Conservation (phyloP, 2,888 invertebrate genomes). For the Acleris sparsana region DNA sequence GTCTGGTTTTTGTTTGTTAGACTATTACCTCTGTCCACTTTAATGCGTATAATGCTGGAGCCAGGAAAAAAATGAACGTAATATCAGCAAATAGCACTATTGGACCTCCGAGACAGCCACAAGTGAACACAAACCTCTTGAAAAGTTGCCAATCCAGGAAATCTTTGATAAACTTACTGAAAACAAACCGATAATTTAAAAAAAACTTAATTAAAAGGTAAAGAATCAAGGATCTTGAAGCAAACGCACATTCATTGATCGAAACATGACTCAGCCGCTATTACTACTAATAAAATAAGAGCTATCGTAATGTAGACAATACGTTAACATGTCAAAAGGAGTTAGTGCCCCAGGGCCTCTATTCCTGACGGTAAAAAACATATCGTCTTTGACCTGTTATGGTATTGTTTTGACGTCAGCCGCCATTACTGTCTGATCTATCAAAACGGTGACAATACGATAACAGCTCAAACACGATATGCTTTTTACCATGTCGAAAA, state of each 20-base stretch:
- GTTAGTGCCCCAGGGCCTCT: too few species aligned
- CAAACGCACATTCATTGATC: not conserved
- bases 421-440: too few species aligned
- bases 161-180: conserved; percentile 12
- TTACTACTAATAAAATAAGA: too few species aligned
- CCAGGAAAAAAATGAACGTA: conserved; percentile 80
- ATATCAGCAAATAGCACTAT: conserved; percentile 79
- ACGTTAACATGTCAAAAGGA: too few species aligned
- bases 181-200: not conserved
- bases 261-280: too few species aligned
- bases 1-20: not conserved
- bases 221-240: not conserved
- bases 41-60: conserved; percentile 79
- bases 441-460: too few species aligned
- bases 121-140: conserved; percentile 80
- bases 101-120: conserved; percentile 84
- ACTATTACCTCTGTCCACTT: conserved; percentile 71
- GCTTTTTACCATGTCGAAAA: too few species aligned
- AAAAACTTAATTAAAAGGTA: not conserved
- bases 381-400: too few species aligned
- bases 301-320: too few species aligned
- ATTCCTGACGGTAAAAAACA: too few species aligned
- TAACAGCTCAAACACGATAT: too few species aligned
- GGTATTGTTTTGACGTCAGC: too few species aligned
- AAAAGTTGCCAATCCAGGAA: conserved; percentile 60